These are phyloP conservation scores for Caenorhabditis remanei DNA, from an alignment of 1,140 invertebrate genomes.

Conservation along the genomic window DNA sequence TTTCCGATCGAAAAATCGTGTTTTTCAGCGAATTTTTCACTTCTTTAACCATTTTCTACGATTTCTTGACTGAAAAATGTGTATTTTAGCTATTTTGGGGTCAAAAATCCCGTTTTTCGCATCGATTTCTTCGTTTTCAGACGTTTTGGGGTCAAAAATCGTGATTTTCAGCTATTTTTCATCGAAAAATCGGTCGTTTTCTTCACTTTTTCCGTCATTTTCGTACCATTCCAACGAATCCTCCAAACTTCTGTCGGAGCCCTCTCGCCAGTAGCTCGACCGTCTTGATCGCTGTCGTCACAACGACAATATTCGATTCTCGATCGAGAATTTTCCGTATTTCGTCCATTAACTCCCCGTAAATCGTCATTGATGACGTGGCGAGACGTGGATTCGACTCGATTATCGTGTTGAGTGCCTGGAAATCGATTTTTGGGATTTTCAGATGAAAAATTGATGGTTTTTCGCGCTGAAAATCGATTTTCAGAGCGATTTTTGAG, in stretches of 20 bases:
- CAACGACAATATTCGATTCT: slow-evolving; percentile 45
- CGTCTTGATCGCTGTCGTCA: slow-evolving; percentile 1
- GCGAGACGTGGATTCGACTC: slow-evolving; percentile 53
- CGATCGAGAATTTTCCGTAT: slow-evolving; percentile 39
- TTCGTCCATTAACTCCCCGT: slow-evolving; percentile 56
- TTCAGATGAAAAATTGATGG: background rate
- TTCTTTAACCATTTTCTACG: too few species aligned
- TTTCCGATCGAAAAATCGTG: too few species aligned
- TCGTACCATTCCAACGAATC: slow-evolving; percentile 35
- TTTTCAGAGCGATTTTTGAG: background rate
- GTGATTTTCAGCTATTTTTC: background rate
- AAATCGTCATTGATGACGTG: slow-evolving; percentile 41
- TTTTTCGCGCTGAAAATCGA: background rate
- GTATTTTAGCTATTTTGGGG: too few species aligned
- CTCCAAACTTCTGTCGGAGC: background rate
- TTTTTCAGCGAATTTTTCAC: too few species aligned
- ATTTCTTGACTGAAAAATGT: too few species aligned
- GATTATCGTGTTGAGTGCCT: slow-evolving; percentile 37
- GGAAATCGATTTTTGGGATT: background rate
- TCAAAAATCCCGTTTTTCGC: too few species aligned
- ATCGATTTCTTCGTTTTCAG: too few species aligned
- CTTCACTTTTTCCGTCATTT: background rate
- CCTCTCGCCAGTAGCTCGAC: slow-evolving; percentile 5
- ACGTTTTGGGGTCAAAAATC: too few species aligned
- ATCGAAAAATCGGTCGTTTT: background rate